Evolutionary conservation across 2,888 invertebrate genomes (phyloP), one percentile per base, ranked within the genome.

Genomic region (Sicus ferrugineus): DNA sequence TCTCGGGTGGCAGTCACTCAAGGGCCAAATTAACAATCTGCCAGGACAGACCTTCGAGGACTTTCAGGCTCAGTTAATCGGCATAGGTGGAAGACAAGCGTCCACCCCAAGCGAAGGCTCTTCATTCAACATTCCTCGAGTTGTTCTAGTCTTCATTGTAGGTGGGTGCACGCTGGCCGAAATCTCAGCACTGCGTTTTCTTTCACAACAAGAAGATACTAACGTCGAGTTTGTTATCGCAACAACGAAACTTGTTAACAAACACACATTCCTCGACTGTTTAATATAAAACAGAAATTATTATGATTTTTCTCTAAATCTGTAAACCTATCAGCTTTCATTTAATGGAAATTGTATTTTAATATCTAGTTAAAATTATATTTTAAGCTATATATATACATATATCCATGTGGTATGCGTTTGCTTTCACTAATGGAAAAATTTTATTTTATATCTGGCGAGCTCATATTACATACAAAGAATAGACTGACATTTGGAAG

Each of bases 101-200:
- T 88, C 89, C 0, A 87, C 89, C 21, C 88, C 88, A 0, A 89
- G 89, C 75, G 89, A 90, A 64, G 88, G 87, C 70, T 89, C 90
- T 2, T 81, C 83, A 67, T 77, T 83, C 66, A 79, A 85, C 72
- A 77, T 79, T 67, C 80, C 81, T 54, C 79, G 82, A 74, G 92
- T 96, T 2, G 91, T 97, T 9, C 87, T 98, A 0, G 95, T 99
- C 0, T 96, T 97, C 84, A 97, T 98, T 82, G 91, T 99, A 19
- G 99, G 99, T 4, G 99, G 99, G 0, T 95, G 97, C 81, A 99
- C 98, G 0, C 96, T 92, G 86, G 95, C 97, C 1, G 99, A 99
- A 86, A 92, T 93, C 78, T 92, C 93, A 0, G 92, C 93, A 0
- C 80, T 93, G 11, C 87, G 93, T 70, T 92, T 90, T 77, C 86